Evolutionary conservation across 2,113 vertebrate genomes (phyloP).

Genomic region (Oxygymnocypris stewartii): DNA sequence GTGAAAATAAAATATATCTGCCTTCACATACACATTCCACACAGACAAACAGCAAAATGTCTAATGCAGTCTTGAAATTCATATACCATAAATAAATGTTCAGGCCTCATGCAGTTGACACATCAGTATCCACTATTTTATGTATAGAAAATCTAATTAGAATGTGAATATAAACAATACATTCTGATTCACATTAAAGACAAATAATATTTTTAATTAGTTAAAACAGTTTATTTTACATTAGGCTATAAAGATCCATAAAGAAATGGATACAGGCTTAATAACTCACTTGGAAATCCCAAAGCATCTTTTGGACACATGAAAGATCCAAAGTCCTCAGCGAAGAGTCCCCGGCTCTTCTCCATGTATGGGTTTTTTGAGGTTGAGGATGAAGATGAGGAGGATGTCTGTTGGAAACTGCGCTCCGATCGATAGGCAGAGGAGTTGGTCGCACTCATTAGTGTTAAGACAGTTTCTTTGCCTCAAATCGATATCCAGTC

Average conservation of each 20-base stretch:
- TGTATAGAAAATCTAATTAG: neutral
- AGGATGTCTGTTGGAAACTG: constrained; percentile 81
- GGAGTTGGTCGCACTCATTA: constrained; percentile 80
- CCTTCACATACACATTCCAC: neutral
- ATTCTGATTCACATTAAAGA: neutral
- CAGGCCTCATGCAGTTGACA: neutral
- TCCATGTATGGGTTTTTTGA: constrained; percentile 86
- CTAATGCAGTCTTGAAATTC: neutral
- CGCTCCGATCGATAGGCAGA: constrained; percentile 83
- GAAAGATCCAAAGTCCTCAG: constrained; percentile 89
- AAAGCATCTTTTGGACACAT: constrained; percentile 80
- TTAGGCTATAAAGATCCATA: neutral
- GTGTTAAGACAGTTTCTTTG: constrained; percentile 53
- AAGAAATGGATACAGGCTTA: constrained; percentile 15
- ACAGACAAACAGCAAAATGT: constrained; percentile 1
- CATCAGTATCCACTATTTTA: neutral
- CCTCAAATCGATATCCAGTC: constrained; percentile 42
- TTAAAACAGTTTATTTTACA: neutral
- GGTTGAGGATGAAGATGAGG: constrained; percentile 65
- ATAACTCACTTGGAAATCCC: constrained; percentile 84
- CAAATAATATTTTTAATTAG: no score
- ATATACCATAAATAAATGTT: neutral
- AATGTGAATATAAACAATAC: neutral
- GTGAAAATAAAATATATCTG: constrained; percentile 7
- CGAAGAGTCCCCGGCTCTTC: constrained; percentile 83